phyloP scores from a whole-genome alignment of 2,888 invertebrate genomes.

The Amblyjoppa fuscipennis region DNA sequence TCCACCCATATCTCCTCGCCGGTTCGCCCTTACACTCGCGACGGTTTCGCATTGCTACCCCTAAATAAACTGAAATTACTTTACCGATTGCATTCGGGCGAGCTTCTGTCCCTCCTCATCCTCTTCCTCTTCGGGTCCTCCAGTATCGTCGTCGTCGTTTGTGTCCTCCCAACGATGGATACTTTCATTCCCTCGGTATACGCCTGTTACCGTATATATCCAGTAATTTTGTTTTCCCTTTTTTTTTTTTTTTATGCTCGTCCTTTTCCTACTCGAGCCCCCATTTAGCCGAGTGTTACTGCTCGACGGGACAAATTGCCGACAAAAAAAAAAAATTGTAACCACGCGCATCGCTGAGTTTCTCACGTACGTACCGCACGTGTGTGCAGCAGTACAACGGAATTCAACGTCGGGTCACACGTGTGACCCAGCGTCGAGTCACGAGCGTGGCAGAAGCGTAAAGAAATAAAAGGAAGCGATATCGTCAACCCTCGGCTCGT shows the following conservation, averaged over 20 bases:
- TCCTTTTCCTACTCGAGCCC: constrained; percentile 53
- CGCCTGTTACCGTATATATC: constrained; percentile 44
- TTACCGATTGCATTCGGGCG: constrained; percentile 70
- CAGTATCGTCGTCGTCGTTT: constrained; percentile 35
- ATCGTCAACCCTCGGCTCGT: constrained; percentile 18
- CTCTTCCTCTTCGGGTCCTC: constrained; percentile 24
- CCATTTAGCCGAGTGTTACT: constrained; percentile 70
- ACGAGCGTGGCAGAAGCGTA: not conserved
- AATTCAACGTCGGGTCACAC: constrained; percentile 4
- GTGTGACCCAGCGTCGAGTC: constrained; percentile 18
- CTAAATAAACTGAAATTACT: constrained; percentile 72
- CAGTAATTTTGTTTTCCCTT: constrained; percentile 34
- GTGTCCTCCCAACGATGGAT: constrained; percentile 64
- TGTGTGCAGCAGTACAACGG: not conserved
- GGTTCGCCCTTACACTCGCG: constrained; percentile 60
- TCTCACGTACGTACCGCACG: constrained; percentile 28
- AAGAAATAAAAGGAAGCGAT: constrained; percentile 32
- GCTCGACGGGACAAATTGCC: constrained; percentile 70
- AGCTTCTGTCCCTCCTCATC: constrained; percentile 44
- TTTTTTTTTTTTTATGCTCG: constrained; percentile 27
- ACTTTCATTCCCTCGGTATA: constrained; percentile 59
- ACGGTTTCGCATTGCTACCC: constrained; percentile 65
- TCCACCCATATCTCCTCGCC: constrained; percentile 34
- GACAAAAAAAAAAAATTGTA: constrained; percentile 71
- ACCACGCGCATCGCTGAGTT: constrained; percentile 54